phyloP scores from a whole-genome alignment of 2,113 vertebrate genomes.

The Crotalus tigris region DNA sequence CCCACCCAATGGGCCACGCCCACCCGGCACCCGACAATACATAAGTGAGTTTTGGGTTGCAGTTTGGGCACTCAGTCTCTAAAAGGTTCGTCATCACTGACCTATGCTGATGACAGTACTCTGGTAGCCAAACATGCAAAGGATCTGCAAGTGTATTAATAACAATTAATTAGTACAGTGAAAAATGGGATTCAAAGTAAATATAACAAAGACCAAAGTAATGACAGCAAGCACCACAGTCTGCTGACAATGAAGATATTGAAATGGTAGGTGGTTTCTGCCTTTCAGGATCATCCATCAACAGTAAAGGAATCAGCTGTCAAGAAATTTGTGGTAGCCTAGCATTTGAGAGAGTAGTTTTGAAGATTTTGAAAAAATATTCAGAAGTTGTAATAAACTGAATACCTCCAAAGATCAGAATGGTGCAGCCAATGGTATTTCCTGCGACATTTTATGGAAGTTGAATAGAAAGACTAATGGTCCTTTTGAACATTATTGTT shows the following conservation, averaged over 20 bases:
- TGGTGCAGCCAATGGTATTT: background rate
- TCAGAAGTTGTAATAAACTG: background rate
- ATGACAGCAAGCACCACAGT: background rate
- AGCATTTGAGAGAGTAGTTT: background rate
- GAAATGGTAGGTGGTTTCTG: background rate
- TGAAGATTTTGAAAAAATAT: background rate
- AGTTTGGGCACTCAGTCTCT: too few relatives aligned
- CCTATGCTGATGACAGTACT: background rate
- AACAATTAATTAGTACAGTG: background rate
- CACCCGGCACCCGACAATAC: too few relatives aligned
- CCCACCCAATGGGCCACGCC: too few relatives aligned
- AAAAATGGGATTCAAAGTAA: background rate
- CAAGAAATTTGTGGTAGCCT: background rate
- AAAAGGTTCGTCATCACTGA: background rate
- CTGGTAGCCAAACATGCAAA: background rate
- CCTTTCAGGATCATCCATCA: background rate
- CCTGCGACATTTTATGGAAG: background rate
- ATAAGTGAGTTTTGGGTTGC: too few relatives aligned
- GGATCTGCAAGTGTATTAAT: background rate
- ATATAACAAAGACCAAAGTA: background rate
- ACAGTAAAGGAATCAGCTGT: background rate
- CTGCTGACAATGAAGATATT: background rate
- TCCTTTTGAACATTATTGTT: background rate
- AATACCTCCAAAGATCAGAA: background rate
- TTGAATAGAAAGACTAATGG: background rate